Evolutionary conservation across 2,888 invertebrate species (phyloP), one percentile per base, ranked within the genome.

Genomic region (Eueremaeus valkanovi): DNA sequence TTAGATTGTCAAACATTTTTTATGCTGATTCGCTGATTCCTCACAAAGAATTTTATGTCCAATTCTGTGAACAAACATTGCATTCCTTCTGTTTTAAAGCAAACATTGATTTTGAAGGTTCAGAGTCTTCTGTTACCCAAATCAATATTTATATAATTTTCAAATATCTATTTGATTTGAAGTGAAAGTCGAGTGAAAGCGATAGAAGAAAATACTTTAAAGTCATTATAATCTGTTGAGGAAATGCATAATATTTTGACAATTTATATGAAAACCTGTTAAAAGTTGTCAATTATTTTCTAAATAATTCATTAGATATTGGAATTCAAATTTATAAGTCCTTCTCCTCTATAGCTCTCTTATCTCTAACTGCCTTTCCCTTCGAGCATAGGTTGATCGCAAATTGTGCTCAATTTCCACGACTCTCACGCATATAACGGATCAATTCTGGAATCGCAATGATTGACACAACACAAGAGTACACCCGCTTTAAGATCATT

Each of bases 131-230:
- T 33, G 63, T 63, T 33, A 33, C 63, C 8, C 8, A 63, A 63
- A 63, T 33, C 63, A 63, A 63, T 63, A 63, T 33, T 33, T 33
- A 63, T 63, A 63, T 63, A n/a, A 63, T 18, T 63, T 63, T 63
- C 63, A 63, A 63, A 63, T 33, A 29, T 16, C 6, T 63, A 16
- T 63, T 29, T 63, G 16, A 21, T 24, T 3, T 55, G 21, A 55
- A 55, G n/a, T n/a, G n/a, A n/a, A n/a, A n/a, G n/a, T n/a, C n/a
- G n/a, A n/a, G n/a, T n/a, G 55, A 55, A 45, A 45, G 45, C 18
- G 45, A 45, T n/a, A n/a, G n/a, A n/a, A n/a, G n/a, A n/a, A n/a
- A n/a, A n/a, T 11, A 16, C 45, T 8, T 45, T 45, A 45, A 45
- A 45, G 6, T 45, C 11, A 13, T 6, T 13, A 11, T 16, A 45